Evolutionary conservation across 2,888 invertebrate species (phyloP).

Genomic region (Cataglyphis livida): DNA sequence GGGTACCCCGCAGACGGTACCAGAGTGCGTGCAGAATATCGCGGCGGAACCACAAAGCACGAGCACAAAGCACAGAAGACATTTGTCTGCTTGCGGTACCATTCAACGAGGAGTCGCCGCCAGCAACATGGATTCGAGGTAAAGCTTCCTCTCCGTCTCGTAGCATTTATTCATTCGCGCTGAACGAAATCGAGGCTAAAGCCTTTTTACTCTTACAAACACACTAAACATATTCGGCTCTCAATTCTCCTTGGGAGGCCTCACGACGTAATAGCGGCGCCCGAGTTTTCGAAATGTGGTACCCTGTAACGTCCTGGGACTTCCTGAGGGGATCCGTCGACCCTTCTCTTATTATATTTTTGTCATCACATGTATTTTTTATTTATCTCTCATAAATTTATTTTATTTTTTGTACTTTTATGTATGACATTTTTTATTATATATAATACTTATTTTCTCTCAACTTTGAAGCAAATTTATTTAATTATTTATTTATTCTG

Average conservation of each 20-base stretch:
- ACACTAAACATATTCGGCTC: constrained; percentile 8
- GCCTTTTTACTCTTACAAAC: not conserved
- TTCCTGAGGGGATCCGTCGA: constrained; percentile 82
- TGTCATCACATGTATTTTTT: constrained; percentile 3
- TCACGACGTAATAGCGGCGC: constrained; percentile 84
- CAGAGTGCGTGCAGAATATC: constrained; percentile 84
- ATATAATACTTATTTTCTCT: not conserved
- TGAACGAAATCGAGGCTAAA: constrained; percentile 1
- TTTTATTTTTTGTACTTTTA: constrained; percentile 10
- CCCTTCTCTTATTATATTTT: constrained; percentile 48
- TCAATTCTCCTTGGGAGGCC: constrained; percentile 83
- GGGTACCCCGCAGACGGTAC: constrained; percentile 87
- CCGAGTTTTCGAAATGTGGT: constrained; percentile 80
- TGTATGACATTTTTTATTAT: not conserved
- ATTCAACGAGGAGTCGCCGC: constrained; percentile 80
- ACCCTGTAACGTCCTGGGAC: constrained; percentile 85
- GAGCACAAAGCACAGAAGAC: constrained; percentile 86
- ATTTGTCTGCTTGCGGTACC: constrained; percentile 87
- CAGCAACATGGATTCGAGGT: constrained; percentile 84
- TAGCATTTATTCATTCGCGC: not conserved
- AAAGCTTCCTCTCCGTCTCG: constrained; percentile 49
- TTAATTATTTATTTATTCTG: not conserved
- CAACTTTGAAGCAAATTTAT: not conserved
- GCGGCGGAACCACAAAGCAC: constrained; percentile 84
- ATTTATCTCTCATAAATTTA: constrained; percentile 12